Evolutionary conservation across 2,113 vertebrate species (phyloP).

Genomic region (Chaetura pelagica): DNA sequence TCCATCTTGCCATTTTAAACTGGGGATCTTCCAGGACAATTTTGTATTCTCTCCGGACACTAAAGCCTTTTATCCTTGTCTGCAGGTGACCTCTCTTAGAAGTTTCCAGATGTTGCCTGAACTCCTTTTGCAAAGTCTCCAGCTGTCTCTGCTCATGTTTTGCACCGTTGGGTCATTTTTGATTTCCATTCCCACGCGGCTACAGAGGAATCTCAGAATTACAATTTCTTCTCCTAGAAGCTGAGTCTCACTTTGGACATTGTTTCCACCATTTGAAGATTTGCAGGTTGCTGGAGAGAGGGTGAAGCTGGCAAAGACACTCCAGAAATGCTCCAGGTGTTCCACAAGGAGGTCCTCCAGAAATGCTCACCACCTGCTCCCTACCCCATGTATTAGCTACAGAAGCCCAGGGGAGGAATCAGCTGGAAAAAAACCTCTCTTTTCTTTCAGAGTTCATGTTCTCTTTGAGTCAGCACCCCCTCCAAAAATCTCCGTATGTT

Average conservation of each 20-base stretch:
- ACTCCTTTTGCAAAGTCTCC: conserved; percentile 22
- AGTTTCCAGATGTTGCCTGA: conserved; percentile 59
- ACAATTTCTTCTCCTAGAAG: not conserved
- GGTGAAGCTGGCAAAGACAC: not conserved
- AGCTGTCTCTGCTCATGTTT: conserved; percentile 13
- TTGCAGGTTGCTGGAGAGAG: not conserved
- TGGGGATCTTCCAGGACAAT: conserved; percentile 35
- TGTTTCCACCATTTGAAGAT: not conserved
- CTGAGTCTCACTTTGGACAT: not conserved
- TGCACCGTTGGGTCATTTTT: conserved; percentile 15
- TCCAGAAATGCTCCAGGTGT: not conserved
- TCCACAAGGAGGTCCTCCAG: not conserved
- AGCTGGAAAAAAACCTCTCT: not conserved
- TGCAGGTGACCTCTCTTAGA: conserved; percentile 63
- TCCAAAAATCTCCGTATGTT: not conserved
- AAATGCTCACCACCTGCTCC: not conserved
- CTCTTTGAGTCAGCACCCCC: not conserved
- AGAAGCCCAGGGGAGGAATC: not conserved
- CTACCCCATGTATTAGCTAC: not conserved
- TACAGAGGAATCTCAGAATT: conserved; percentile 17
- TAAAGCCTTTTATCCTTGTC: conserved; percentile 43
- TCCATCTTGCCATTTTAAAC: conserved; percentile 28
- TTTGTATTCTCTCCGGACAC: not conserved
- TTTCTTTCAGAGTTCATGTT: not conserved
- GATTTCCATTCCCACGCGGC: not conserved